Evolutionary conservation across 2,113 vertebrate genomes (phyloP), one percentile per base, ranked within the genome.

Genomic region (Mesembrinibis cayennensis): DNA sequence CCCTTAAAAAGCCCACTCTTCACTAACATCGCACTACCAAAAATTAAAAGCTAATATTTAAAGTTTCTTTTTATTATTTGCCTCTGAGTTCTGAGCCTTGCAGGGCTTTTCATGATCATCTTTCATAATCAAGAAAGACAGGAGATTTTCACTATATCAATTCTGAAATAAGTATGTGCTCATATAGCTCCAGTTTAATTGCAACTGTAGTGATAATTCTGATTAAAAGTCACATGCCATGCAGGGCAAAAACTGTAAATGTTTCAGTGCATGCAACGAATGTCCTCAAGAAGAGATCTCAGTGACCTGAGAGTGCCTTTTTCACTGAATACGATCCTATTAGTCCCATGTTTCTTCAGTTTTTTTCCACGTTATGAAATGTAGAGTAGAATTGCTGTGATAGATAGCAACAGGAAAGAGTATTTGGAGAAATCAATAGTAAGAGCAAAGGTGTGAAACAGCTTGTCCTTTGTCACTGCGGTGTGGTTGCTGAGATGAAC

Each of bases 391-490:
- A 42, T 42, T 80, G 36, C 55, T 70, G 14, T 71, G 69, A 94
- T 67, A 90, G 89, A 69, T 52, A 89, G 63, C 30, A 92, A 78
- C 59, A 87, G 45, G 72, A 65, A 66, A 87, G 25, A 50, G 34
- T 45, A 83, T 78, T 93, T 84, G 45, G 80, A 91, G 86, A 92
- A 93, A 92, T 95, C 91, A 80, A 72, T 93, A 67, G 47, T 52
- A 90, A 27, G 45, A 95, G 58, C 62, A 95, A 86, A 88, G 66
- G 79, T 92, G 71, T 85, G 85, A 94, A 90, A 92, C 58, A 95
- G 25, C 45, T 87, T 5, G 5, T 89, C 76, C 63, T 90, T 95
- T 83, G 67, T 83, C 76, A 86, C 63, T 88, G 79, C 23, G 22
- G 90, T 56, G 76, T 69, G 36, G 66, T 80, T 82, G 65, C 62